These are phyloP conservation scores for Hyperopisus bebe DNA, from an alignment of 2,113 vertebrate genomes.

Conservation along the genomic window DNA sequence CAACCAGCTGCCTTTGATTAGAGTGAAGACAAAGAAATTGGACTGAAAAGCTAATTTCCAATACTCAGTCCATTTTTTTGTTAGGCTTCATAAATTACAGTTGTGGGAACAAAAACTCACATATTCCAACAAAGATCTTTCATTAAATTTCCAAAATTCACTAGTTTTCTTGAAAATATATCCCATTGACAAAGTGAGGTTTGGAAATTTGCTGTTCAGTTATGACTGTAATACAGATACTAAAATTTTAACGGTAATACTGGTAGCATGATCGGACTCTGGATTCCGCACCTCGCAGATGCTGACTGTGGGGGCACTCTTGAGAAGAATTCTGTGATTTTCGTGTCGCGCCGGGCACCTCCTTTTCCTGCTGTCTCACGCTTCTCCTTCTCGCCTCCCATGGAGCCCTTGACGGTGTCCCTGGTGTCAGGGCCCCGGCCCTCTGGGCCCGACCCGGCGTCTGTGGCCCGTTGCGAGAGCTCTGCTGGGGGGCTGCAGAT, in stretches of 20 bases:
- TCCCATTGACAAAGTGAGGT: background rate
- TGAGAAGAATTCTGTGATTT: conserved; percentile 57
- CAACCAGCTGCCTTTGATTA: background rate
- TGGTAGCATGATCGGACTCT: background rate
- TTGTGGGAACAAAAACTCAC: background rate
- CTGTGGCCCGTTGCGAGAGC: background rate
- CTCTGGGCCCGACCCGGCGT: background rate
- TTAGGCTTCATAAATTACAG: background rate
- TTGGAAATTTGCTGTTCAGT: background rate
- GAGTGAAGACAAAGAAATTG: background rate
- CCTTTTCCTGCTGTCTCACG: background rate
- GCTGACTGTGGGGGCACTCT: conserved; percentile 11
- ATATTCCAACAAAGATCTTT: background rate
- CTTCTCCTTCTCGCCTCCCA: conserved; percentile 6
- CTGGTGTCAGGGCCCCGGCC: background rate
- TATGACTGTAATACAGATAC: background rate
- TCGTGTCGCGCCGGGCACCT: conserved; percentile 26
- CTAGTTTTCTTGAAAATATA: background rate
- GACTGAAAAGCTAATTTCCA: background rate
- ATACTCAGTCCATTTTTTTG: background rate
- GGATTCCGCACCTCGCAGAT: conserved; percentile 14
- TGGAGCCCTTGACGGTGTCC: background rate
- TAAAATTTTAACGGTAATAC: background rate
- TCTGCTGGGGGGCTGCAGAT: conserved; percentile 33
- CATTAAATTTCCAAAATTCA: background rate